Base-by-base conservation (phyloP, 2,888 invertebrate genomes). In the Catocala sponsa region DNA sequence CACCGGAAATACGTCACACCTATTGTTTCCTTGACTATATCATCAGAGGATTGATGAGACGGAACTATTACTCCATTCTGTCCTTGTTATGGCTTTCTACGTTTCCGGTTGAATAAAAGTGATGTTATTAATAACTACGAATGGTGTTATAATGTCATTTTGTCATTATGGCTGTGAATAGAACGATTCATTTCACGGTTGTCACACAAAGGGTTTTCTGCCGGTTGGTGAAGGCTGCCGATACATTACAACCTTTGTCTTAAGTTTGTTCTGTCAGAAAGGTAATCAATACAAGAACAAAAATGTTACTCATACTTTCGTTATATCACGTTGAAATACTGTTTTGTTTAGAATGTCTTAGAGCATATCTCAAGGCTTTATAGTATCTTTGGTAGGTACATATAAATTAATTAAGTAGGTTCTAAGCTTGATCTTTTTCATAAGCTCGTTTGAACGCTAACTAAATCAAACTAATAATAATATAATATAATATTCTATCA, bases 11-110 rank as follows among this genome's bases (percentile, higher is more conserved):
- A 67, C 63, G 66, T 68, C 38, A 55, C 13, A 59, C 46, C 72
- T 63, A 70, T 76, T 75, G 70, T 75, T 70, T 75, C 55, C 57
- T 55, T 63, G 68, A 62, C 63, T 54, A 61, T 59, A 61, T 58
- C 72, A 70, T 59, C 59, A 67, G 64, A 63, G 68, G 65, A 73
- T 75, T 75, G 76, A 75, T 73, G 73, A 54, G 53, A 41, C 53
- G 48, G 44, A 49, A 57, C 57, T 53, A 62, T 62, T 62, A 57
- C 48, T 55, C 48, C 15, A 15, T 56, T 56, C 42, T 38, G 43
- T 48, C 48, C 44, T 47, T 53, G 48, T 62, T 53, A 62, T 38
- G 35, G 56, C 47, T 56, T 62, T 59, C 13, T 15, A 49, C 43
- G 25, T 50, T 44, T 1, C 35, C 47, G 41, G 51, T 42, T 48